A percentile compares a stretch with the other conserved stretches of the same genome.
Evolutionary conservation across 2,113 vertebrate genomes (phyloP).

Genomic region (Muscicapa adusta): DNA sequence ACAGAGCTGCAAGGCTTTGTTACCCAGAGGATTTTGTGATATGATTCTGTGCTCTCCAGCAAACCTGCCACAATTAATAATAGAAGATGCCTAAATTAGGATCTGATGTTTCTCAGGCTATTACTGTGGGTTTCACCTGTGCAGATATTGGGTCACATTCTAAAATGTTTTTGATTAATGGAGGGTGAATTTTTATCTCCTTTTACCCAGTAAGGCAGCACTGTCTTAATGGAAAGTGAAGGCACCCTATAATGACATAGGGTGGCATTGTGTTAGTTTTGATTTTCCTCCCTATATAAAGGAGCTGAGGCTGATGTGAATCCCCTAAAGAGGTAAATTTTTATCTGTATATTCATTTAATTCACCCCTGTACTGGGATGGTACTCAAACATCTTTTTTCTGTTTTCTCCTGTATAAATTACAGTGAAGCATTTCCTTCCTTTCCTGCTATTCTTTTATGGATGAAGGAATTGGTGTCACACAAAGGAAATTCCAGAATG

Average conservation of each 20-base stretch:
- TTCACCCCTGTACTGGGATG: neutral
- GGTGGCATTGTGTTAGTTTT: neutral
- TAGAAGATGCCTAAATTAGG: neutral
- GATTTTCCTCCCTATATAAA: neutral
- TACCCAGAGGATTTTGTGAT: constrained; percentile 21
- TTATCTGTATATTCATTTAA: neutral
- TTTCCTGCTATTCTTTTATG: neutral
- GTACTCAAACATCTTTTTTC: neutral
- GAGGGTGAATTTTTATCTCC: neutral
- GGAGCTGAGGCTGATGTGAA: neutral
- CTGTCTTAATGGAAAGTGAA: neutral
- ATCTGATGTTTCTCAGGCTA: neutral
- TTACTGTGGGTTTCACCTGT: neutral
- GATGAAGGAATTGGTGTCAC: neutral
- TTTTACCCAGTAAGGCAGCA: neutral
- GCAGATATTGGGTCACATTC: neutral
- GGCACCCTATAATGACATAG: neutral
- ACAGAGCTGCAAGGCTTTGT: neutral
- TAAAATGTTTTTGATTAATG: neutral
- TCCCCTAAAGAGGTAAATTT: neutral
- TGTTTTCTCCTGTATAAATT: neutral
- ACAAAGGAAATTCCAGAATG: neutral
- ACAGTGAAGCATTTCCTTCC: neutral
- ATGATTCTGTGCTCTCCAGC: neutral
- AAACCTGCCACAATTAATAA: constrained; percentile 3